A percentile compares a stretch with the other conserved stretches of the same genome.
Evolutionary conservation across 1,140 invertebrate genomes (phyloP).

Genomic region (Heliconius congener): DNA sequence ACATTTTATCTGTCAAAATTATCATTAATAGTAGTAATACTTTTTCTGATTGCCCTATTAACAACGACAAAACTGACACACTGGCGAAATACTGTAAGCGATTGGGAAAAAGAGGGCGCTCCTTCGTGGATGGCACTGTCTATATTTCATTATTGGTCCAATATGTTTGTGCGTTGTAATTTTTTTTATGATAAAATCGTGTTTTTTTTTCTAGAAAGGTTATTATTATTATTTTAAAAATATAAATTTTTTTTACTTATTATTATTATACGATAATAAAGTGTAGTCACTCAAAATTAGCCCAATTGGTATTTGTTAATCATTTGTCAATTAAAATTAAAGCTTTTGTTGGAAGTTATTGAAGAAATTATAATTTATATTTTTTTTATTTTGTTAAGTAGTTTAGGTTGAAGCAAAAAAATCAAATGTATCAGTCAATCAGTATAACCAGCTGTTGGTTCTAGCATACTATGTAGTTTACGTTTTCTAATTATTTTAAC

Average conservation of each 20-base stretch:
- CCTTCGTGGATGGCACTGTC: too few relatives aligned
- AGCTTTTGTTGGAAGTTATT: not conserved
- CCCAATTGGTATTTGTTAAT: not conserved
- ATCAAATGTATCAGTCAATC: not conserved
- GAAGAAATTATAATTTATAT: not conserved
- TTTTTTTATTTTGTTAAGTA: not conserved
- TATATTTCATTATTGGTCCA: not conserved
- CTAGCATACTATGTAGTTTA: not conserved
- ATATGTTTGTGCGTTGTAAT: not conserved
- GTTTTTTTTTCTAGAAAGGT: not conserved
- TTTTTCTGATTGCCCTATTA: too few relatives aligned
- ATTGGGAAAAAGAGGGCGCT: too few relatives aligned
- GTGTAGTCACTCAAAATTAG: not conserved
- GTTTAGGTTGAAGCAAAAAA: not conserved
- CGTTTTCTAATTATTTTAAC: not conserved
- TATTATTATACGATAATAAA: too few relatives aligned
- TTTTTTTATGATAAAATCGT: not conserved
- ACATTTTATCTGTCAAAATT: too few relatives aligned
- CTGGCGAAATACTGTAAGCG: too few relatives aligned
- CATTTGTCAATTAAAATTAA: not conserved
- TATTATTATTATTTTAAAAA: too few relatives aligned
- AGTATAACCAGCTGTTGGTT: not conserved
- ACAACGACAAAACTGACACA: too few relatives aligned
- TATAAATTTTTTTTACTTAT: too few relatives aligned
- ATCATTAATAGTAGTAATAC: too few relatives aligned